Percentiles rank a stretch among this genome's conserved stretches.
Evolutionary conservation across 2,113 vertebrate species (phyloP).

Genomic region (Scolopax mira): DNA sequence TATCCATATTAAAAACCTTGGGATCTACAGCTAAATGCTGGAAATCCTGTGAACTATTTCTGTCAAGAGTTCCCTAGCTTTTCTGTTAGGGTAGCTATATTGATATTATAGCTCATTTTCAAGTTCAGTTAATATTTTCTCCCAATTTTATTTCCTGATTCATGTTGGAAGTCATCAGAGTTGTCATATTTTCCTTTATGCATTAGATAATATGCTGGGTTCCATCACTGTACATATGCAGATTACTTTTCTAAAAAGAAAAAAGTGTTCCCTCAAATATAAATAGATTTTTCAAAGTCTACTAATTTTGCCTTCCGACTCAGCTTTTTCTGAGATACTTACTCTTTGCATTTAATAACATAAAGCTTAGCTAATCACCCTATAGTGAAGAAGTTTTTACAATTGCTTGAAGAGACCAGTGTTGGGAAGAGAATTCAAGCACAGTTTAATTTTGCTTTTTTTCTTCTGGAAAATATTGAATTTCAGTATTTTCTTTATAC

Average conservation of each 20-base stretch:
- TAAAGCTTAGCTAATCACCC: background rate
- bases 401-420: background rate
- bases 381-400: background rate
- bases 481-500: background rate
- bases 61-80: background rate
- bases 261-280: background rate
- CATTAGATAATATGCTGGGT: background rate
- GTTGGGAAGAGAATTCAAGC: background rate
- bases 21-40: background rate
- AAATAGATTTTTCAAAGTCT: background rate
- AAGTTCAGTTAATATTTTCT: background rate
- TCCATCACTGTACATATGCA: background rate
- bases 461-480: background rate
- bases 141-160: background rate
- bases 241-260: conserved; percentile 15
- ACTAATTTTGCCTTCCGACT: conserved; percentile 38
- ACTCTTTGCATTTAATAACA: background rate
- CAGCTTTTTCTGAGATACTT: background rate
- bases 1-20: background rate
- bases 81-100: background rate
- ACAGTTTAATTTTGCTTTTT: background rate
- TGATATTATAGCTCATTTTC: background rate
- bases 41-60: background rate
- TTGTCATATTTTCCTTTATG: background rate
- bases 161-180: background rate